Conservation (phyloP, 2,113 vertebrate species). For the Capreolus pygargus region DNA sequence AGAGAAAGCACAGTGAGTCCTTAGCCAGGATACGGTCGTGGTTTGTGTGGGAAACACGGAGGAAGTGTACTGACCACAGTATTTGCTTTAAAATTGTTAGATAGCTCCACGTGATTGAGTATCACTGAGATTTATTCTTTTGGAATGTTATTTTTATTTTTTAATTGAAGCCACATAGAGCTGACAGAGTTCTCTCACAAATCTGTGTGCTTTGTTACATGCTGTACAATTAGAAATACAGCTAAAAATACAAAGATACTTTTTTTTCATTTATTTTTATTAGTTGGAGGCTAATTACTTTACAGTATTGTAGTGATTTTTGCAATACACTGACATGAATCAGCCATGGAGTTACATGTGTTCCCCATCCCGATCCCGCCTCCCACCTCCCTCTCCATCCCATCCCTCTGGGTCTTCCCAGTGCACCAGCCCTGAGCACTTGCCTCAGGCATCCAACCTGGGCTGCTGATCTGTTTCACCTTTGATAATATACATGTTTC, state of each 20-base stretch:
- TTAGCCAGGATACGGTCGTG: not conserved
- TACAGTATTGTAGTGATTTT: too few species aligned
- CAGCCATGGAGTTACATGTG: too few species aligned
- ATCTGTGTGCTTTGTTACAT: not conserved
- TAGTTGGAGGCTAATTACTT: too few species aligned
- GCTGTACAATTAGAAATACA: not conserved
- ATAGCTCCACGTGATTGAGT: not conserved
- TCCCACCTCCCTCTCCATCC: too few species aligned
- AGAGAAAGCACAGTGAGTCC: conserved; percentile 9
- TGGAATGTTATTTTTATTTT: not conserved
- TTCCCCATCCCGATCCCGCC: too few species aligned
- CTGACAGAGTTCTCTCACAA: not conserved
- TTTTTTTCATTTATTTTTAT: not conserved
- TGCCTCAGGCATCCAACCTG: too few species aligned
- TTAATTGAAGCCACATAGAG: not conserved
- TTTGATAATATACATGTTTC: too few species aligned
- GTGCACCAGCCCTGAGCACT: too few species aligned
- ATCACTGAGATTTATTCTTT: not conserved
- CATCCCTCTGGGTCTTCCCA: too few species aligned
- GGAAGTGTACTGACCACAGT: conserved; percentile 2
- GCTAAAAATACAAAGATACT: not conserved
- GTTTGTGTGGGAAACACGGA: conserved; percentile 13
- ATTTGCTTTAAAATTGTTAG: not conserved
- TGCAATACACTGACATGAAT: too few species aligned
- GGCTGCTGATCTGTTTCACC: too few species aligned